Base-by-base conservation (phyloP, 2,113 vertebrate species). In the Motacilla alba region DNA sequence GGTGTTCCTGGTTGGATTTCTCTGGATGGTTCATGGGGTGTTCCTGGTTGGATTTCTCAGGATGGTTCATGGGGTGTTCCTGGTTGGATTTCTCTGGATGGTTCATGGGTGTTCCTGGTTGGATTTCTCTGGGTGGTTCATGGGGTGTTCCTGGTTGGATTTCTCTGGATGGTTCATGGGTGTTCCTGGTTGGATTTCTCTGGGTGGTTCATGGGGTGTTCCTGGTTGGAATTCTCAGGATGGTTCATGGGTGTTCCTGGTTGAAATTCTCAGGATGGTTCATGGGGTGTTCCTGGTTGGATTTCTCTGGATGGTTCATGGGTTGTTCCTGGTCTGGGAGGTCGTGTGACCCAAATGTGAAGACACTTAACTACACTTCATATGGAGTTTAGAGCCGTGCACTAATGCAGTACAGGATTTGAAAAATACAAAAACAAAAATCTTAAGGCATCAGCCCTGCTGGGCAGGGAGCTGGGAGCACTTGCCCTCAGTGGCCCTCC, bases 21-120 rank as follows among this genome's bases (percentile, higher is more conserved):
- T 44, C 24, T 72, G 76, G 19, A 1, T 46, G 79, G 39, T 39
- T 64, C 21, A 1, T 17, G 3, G 27, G 2, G 16, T 44, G 0
- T 69, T 82, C 66, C 66, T 56, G n/a, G 8, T 26, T 49, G 23
- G 26, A 12, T 27, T 33, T 73, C 11, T 33, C 4, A 39, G 43
- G 16, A 4, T 59, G 33, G 26, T 37, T 30, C 9, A 8, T 24
- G 20, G 43, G 9, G 1, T 30, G 2, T 59, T 47, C 11, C 33
- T 37, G 43, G 22, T 27, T 68, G 5, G 8, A 2, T 28, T 64
- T 44, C 13, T 67, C 2, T 56, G 30, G 30, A 10, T 33, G 6
- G 11, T 23, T 30, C 19, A 17, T 3, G 19, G 43, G 2, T 23
- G 2, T 46, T 46, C 33, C 41, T 30, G 43, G 16, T 27, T 68